Evolutionary conservation across 2,113 vertebrate species (phyloP).

Genomic region (Phoenicopterus ruber): DNA sequence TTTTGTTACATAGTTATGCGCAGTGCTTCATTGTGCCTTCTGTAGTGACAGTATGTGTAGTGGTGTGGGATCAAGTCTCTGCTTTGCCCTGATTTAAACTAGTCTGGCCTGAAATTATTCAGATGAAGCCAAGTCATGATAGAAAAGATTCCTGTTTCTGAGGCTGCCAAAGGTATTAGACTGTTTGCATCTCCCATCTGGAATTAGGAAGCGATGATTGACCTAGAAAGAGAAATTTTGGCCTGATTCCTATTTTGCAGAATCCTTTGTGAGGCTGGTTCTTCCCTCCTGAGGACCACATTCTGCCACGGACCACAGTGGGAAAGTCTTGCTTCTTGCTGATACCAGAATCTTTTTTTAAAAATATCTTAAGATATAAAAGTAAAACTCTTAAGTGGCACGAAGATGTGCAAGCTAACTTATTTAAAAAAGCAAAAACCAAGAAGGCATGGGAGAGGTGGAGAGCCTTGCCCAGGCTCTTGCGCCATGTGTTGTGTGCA

Average conservation of each 20-base stretch:
- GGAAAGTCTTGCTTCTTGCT: background rate
- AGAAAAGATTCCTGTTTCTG: background rate
- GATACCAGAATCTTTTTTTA: background rate
- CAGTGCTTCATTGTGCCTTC: background rate
- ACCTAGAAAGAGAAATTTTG: background rate
- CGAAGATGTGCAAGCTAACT: background rate
- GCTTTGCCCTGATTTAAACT: background rate
- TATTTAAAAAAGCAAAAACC: background rate
- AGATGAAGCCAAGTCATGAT: background rate
- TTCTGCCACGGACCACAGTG: background rate
- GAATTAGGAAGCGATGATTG: background rate
- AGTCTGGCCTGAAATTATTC: background rate
- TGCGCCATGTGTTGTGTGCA: fast-evolving
- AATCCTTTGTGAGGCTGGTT: background rate
- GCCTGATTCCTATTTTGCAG: background rate
- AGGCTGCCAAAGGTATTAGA: background rate
- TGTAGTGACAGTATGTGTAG: background rate
- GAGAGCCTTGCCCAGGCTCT: background rate
- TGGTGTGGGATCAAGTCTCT: background rate
- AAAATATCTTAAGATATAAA: background rate
- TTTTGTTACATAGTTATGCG: background rate
- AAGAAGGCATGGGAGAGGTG: background rate
- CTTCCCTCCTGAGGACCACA: background rate
- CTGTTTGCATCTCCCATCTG: background rate
- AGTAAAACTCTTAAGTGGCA: background rate